These are phyloP conservation scores for Caenorhabditis sp. DNA, from an alignment of 2,888 invertebrate species.

Conservation along the genomic window DNA sequence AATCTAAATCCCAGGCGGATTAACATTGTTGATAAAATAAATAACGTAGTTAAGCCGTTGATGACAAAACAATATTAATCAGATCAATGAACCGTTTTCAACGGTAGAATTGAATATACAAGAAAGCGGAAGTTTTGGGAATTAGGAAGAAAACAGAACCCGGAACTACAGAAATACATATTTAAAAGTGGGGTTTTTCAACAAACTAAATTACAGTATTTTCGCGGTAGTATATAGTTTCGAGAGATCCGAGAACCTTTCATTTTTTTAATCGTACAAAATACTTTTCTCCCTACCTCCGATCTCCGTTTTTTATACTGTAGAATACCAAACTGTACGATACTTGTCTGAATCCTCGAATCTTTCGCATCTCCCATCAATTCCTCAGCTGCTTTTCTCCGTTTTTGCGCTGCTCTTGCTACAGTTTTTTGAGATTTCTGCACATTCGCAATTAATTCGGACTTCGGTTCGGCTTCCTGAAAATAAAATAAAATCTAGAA, in stretches of 20 bases:
- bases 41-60: background rate
- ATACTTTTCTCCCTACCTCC: conserved; percentile 8
- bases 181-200: too few species aligned
- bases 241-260: background rate
- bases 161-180: too few species aligned
- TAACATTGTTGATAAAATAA: background rate
- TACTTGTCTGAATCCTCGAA: conserved; percentile 57
- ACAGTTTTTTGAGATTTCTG: conserved; percentile 63
- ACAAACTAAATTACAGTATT: too few species aligned
- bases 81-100: too few species aligned
- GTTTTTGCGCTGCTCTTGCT: conserved; percentile 51
- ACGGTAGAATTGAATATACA: too few species aligned
- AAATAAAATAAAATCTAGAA: background rate
- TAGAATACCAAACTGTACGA: conserved; percentile 66
- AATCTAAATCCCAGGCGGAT: background rate
- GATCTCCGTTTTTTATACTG: conserved; percentile 49
- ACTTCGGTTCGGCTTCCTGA: conserved; percentile 19
- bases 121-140: too few species aligned
- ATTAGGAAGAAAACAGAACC: too few species aligned
- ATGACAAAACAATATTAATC: too few species aligned
- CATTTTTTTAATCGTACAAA: background rate
- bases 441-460: conserved; percentile 44
- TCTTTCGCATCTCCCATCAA: conserved; percentile 28
- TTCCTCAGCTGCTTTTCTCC: conserved; percentile 51
- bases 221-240: too few species aligned